A percentile compares a stretch with the other conserved stretches of the same genome.
Evolutionary conservation across 2,797 vertebrate species (phyloP).

Genomic region (Steatocranus sp.): DNA sequence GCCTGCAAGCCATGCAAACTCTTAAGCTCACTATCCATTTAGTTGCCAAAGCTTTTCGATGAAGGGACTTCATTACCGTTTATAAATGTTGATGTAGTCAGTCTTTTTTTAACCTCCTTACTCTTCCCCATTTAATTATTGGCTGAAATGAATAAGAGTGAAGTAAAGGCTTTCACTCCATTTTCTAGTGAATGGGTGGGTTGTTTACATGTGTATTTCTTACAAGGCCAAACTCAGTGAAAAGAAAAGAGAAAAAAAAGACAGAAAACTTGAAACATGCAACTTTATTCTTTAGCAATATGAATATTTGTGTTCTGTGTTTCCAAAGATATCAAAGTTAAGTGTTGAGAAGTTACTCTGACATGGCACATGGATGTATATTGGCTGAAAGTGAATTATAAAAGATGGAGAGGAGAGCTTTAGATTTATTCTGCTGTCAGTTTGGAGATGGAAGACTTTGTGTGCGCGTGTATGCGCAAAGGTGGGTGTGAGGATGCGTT

Average conservation of each 20-base stretch:
- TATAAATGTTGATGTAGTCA: neutral
- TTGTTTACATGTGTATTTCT: neutral
- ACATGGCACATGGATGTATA: conserved; percentile 34
- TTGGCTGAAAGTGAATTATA: conserved; percentile 52
- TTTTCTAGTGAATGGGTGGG: neutral
- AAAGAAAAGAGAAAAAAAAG: neutral
- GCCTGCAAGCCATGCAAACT: conserved; percentile 24
- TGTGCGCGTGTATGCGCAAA: neutral
- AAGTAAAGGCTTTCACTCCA: neutral
- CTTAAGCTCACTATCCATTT: conserved; percentile 11
- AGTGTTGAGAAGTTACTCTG: conserved; percentile 25
- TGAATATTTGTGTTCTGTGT: conserved; percentile 37
- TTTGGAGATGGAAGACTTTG: conserved; percentile 9
- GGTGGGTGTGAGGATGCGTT: neutral
- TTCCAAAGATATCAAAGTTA: conserved; percentile 40
- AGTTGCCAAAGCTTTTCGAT: conserved; percentile 1
- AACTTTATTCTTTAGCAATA: neutral
- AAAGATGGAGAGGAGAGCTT: conserved; percentile 45
- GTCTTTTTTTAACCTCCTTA: neutral
- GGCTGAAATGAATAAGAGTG: neutral
- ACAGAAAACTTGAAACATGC: neutral
- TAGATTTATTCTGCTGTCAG: conserved; percentile 69
- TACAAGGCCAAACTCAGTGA: neutral
- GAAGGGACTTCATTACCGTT: neutral
- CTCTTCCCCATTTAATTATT: neutral